Conservation (phyloP, 1,140 invertebrate genomes). For the Ctenoplectra terminalis region DNA sequence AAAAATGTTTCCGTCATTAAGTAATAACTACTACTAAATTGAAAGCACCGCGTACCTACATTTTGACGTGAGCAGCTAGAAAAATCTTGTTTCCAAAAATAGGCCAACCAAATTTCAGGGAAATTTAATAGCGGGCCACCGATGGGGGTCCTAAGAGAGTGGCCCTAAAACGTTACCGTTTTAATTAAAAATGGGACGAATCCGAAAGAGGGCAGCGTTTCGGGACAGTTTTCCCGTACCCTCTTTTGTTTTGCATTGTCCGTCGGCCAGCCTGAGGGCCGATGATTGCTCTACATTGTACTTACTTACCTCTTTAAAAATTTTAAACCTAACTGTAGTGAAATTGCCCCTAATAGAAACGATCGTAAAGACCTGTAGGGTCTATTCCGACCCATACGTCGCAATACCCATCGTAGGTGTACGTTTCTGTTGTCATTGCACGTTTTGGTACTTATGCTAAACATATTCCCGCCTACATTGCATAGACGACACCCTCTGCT, state of each 20-base stretch:
- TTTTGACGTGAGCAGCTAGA: too few relatives aligned
- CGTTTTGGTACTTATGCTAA: not conserved
- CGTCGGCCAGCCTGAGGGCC: not conserved
- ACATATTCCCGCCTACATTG: not conserved
- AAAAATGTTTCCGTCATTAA: too few relatives aligned
- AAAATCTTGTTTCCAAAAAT: not conserved
- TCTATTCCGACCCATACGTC: not conserved
- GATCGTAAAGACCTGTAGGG: constrained; percentile 49
- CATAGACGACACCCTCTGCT: not conserved
- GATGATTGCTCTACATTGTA: constrained; percentile 52
- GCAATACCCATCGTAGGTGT: not conserved
- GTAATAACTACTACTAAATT: too few relatives aligned
- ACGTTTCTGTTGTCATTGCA: not conserved
- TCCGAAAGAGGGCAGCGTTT: too few relatives aligned
- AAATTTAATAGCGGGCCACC: not conserved
- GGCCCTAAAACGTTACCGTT: constrained; percentile 41
- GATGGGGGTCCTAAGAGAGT: not conserved
- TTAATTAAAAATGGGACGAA: constrained; percentile 61
- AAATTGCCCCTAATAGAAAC: constrained; percentile 63
- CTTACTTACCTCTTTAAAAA: constrained; percentile 49
- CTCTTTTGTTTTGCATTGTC: not conserved
- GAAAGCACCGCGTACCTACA: too few relatives aligned
- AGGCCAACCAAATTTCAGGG: not conserved
- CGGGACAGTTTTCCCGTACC: not conserved
- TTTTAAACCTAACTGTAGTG: constrained; percentile 53